Base-by-base conservation (phyloP, 2,113 vertebrate genomes). In the Cyanoramphus novaezelandiae region DNA sequence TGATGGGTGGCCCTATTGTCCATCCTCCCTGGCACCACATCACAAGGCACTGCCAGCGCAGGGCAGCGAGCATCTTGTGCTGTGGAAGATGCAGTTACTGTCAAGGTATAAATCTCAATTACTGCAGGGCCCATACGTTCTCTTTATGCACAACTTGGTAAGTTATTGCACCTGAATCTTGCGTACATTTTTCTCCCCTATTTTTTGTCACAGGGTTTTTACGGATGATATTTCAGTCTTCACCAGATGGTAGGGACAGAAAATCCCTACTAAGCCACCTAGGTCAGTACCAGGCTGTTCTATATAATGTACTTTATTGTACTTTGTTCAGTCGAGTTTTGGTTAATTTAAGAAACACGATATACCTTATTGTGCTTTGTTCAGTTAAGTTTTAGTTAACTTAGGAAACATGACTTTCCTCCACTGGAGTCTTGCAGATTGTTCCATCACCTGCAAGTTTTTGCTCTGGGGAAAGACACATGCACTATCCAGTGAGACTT, bases 321-420 rank as follows among this genome's bases (percentile, higher is more conserved):
- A 63, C 63, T 81, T 86, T 59, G 33, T n/a, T 89, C 86, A 81
- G 47, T 25, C 43, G 46, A 76, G 37, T 76, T 86, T 86, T 76
- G 70, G 81, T 69, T 86, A 84, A 49, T 75, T 75, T 28, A 35
- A 76, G 57, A 69, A 86, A 64, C 50, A 81, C 6, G 49, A 59
- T 37, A 37, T 37, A 37, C 37, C 37, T 37, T 37, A 37, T 37
- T 37, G 39, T 39, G 11, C 39, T 81, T 86, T 59, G 33, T n/a
- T 89, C 86, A 81, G 47, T 25, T 37, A 50, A 76, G 37, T 76
- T 86, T 86, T 76, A 76, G 81, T 69, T 86, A 84, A 49, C 81
- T 75, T 28, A 31, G 70, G 57, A 69, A 86, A 64, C 50, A 81
- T 7, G 49, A 57, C 63, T 63, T 76, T n/a, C 37, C 43, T 46